Base-by-base conservation (phyloP, 1,140 invertebrate genomes). In the Subanguina moxae region DNA sequence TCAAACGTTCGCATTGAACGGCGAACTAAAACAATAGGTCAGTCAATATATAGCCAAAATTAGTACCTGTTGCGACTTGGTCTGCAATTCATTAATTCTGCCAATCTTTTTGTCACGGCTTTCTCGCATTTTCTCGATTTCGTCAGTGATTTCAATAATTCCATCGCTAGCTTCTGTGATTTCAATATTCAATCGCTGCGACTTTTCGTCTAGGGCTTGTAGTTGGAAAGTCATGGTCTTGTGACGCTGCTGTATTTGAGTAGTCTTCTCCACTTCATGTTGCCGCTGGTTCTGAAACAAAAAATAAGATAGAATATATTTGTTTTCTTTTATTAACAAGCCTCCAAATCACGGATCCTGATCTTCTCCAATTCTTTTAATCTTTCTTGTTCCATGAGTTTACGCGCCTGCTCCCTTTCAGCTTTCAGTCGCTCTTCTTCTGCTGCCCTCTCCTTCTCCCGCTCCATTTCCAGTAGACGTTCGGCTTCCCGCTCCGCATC, bases 121-220 rank as follows among this genome's bases (percentile, higher is more conserved):
- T n/a, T 77, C 74, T 45, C 94, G 85, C 94, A 98, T 97, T 3
- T 90, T 90, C 85, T 98, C 94, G 71, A 99, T 98, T 25, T 91
- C 92, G 1, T 89, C 88, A 84, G 97, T 97, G 0, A 94, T 90
- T 45, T 90, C 89, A 0, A 92, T 90, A 0, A 98, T 94, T 21
- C 89, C 90, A 30, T 90, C 88, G 1, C 92, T 87, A 0, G 91
- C 92, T 77, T 93, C 91, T 71, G 88, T 89, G 68, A 95, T 93
- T 80, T 91, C 92, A 75, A 88, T 87, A 25, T 90, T 91, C 57
- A 95, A 81, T 83, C 95, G 91, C 71, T 89, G 89, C 0, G 93
- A 90, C 84, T 90, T 91, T 32, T 90, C 89, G 77, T 90, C 89
- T 81, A 91, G 82, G 68, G 88, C 87, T 68, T 89, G 88, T 38